phyloP scores from a whole-genome alignment of 2,113 vertebrate genomes.

The Grus americana region DNA sequence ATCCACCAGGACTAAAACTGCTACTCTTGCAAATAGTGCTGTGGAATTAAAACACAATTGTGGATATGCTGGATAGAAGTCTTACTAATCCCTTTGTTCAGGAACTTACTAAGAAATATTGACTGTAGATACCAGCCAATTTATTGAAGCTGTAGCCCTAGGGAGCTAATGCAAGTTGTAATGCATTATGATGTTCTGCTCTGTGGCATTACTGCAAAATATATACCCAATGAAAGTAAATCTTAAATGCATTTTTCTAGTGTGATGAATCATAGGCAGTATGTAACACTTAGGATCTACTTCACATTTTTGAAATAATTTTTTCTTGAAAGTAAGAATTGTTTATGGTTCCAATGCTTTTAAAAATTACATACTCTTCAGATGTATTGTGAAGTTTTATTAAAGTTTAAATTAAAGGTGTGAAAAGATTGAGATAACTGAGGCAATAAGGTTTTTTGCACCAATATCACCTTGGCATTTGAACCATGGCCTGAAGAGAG shows the following conservation, averaged over 20 bases:
- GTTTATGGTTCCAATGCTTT: neutral
- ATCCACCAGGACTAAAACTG: constrained; percentile 13
- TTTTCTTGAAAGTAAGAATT: neutral
- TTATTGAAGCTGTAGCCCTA: constrained; percentile 30
- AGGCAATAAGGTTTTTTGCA: neutral
- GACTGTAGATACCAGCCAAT: constrained; percentile 27
- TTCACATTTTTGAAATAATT: neutral
- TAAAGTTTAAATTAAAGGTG: neutral
- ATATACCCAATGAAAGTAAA: neutral
- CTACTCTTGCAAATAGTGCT: constrained; percentile 8
- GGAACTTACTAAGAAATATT: constrained; percentile 35
- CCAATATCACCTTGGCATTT: neutral
- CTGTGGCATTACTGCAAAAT: neutral
- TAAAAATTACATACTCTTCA: neutral
- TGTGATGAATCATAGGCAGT: neutral
- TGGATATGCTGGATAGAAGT: neutral
- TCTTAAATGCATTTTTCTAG: constrained; percentile 18
- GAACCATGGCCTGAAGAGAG: neutral
- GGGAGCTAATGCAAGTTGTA: neutral
- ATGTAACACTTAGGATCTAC: neutral
- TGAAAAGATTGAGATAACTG: neutral
- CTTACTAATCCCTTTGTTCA: constrained; percentile 32
- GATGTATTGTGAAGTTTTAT: neutral
- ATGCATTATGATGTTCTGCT: constrained; percentile 7
- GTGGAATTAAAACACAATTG: constrained; percentile 37